These are phyloP conservation scores for Benthosema pterotum DNA, from an alignment of 2,797 vertebrate species.

Conservation along the genomic window DNA sequence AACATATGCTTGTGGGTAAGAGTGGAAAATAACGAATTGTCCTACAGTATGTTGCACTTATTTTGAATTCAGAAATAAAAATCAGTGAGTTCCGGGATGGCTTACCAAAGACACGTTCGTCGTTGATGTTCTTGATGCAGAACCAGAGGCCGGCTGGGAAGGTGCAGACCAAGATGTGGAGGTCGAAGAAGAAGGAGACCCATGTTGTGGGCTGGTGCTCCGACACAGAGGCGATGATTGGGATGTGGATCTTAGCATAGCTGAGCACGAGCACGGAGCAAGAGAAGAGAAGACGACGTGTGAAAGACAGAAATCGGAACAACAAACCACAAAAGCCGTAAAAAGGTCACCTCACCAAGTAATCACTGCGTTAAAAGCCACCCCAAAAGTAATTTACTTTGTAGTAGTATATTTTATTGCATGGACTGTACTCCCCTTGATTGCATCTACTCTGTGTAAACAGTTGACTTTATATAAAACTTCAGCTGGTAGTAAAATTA, in stretches of 20 bases:
- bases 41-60: neutral
- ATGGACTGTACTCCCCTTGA: neutral
- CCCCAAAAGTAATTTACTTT: neutral
- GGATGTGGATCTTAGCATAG: constrained; percentile 99
- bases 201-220: constrained; percentile 99
- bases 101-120: constrained; percentile 95
- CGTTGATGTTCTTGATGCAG: constrained; percentile 99
- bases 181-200: constrained; percentile 99
- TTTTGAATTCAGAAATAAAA: neutral
- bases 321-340: neutral
- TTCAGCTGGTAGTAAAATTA: neutral
- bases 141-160: constrained; percentile 99
- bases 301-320: neutral
- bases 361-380: neutral
- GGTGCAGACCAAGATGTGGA: constrained; percentile 98
- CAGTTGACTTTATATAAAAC: neutral
- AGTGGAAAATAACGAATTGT: too few species aligned
- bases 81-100: neutral
- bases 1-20: too few species aligned
- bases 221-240: constrained; percentile 98
- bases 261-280: constrained; percentile 63
- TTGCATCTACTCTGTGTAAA: neutral
- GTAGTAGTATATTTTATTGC: neutral
- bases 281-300: constrained; percentile 22
- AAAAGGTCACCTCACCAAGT: neutral